A percentile compares a stretch with the other conserved stretches of the same genome.
These are phyloP conservation scores for Melitaea athalia DNA, from an alignment of 2,888 invertebrate genomes.

Conservation along the genomic window DNA sequence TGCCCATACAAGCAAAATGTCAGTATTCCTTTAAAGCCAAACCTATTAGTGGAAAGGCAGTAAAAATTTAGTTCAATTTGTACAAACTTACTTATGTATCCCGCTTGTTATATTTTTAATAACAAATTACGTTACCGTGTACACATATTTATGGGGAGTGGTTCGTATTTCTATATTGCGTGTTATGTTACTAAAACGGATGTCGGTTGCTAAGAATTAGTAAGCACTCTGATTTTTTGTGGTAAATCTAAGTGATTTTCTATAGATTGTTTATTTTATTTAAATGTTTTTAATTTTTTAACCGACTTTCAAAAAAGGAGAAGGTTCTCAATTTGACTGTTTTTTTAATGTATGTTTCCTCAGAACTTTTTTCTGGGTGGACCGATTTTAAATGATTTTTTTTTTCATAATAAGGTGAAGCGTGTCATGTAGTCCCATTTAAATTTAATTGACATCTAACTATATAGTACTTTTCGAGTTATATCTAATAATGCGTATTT, in stretches of 20 bases:
- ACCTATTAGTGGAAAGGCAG: not conserved
- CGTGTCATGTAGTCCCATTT: no score
- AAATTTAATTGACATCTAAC: no score
- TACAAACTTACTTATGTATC: not conserved
- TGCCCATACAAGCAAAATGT: not conserved
- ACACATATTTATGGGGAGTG: conserved; percentile 1
- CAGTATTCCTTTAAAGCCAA: not conserved
- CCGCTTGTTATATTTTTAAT: not conserved
- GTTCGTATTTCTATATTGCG: conserved; percentile 8
- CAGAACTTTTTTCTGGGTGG: no score
- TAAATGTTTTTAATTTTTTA: no score
- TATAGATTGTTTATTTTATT: not conserved
- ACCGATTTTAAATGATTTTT: no score
- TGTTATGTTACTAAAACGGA: conserved; percentile 1
- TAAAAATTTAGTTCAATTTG: conserved; percentile 2
- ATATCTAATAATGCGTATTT: no score
- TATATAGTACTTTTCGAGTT: no score
- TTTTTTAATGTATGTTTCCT: no score
- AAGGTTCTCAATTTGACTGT: no score
- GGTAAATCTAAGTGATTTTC: conserved; percentile 1
- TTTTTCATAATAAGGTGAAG: no score
- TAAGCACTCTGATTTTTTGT: not conserved
- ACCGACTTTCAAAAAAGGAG: no score
- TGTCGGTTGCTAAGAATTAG: not conserved
- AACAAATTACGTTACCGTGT: not conserved